Base-by-base conservation (phyloP, 2,113 vertebrate genomes). In the Trogon surrucura region DNA sequence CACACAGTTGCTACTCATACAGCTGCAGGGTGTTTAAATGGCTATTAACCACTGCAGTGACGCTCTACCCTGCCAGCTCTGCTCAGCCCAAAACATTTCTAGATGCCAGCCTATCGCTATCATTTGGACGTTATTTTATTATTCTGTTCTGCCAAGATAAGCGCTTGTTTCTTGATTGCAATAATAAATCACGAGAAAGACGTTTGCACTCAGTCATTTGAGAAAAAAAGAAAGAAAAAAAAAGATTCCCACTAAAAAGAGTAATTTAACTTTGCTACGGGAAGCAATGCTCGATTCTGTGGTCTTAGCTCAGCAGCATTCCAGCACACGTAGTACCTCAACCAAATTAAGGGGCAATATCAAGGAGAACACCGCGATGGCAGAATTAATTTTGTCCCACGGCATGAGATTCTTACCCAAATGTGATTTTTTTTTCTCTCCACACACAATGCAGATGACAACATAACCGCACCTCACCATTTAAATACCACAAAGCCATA, bases 371-470 rank as follows among this genome's bases (percentile, higher is more conserved):
- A 71, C 41, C 34, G 7, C 29, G 44, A 71, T 84, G 60, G 48
- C 51, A 89, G 45, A 91, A 84, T 61, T 88, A 41, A 60, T 88
- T 89, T 67, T 86, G 47, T 66, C 80, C 51, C 14, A 23, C 32
- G 22, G 72, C 47, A 64, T n/a, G 57, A 71, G 79, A 29, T 30
- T 18, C 44, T 79, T 75, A 67, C 48, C 71, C 77, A 84, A 69
- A 93, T 2, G 26, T 67, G 75, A 80, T 79, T 91, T 57, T 91
- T 57, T 36, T 51, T 74, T 51, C 44, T 81, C 65, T 75, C 86
- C 25, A 64, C 32, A 50, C 48, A 27, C 0, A 4, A 20, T 27
- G 15, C 45, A 67, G 70, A 29, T 58, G 79, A 53, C 12, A 21
- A 56, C 1, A 32, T 15, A 82, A 88, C 62, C 45, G 69, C 4